Conservation (phyloP, 2,888 invertebrate species). For the Eutolmus rufibarbis region DNA sequence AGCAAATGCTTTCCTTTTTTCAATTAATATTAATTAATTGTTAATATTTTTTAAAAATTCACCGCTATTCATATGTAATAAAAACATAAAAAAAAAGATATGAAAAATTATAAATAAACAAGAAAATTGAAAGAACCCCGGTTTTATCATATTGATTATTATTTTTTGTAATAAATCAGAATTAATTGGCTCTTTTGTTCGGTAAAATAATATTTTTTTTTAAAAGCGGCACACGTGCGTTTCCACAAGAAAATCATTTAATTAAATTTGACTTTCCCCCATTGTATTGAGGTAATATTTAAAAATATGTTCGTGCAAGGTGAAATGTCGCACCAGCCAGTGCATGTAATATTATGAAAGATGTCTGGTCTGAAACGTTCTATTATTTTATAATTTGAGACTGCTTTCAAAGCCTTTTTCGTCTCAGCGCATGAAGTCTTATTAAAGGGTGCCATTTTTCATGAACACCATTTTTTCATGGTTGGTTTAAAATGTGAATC, state of each 20-base stretch:
- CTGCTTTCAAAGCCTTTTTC: not conserved
- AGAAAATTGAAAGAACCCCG: not conserved
- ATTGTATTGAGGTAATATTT: not conserved
- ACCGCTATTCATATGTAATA: not conserved
- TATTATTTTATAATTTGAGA: not conserved
- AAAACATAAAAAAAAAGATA: not conserved
- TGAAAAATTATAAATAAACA: not conserved
- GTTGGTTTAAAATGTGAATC: not conserved
- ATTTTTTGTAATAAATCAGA: not conserved
- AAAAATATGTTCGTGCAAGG: not conserved
- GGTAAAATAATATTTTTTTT: not conserved
- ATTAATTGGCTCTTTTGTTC: not conserved
- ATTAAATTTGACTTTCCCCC: not conserved
- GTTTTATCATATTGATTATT: not conserved
- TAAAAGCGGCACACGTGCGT: not conserved
- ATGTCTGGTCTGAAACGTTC: not conserved
- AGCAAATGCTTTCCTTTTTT: too few species aligned
- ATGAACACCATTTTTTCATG: not conserved
- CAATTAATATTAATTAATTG: too few species aligned
- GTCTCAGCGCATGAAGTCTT: not conserved
- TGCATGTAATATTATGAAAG: not conserved
- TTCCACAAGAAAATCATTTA: not conserved
- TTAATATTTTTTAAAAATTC: too few species aligned
- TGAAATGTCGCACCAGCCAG: not conserved
- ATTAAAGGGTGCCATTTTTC: not conserved